Percentiles rank a stretch among this genome's conserved stretches.
Conservation (phyloP, 1,140 invertebrate genomes). For the Zaprionus inermis region DNA sequence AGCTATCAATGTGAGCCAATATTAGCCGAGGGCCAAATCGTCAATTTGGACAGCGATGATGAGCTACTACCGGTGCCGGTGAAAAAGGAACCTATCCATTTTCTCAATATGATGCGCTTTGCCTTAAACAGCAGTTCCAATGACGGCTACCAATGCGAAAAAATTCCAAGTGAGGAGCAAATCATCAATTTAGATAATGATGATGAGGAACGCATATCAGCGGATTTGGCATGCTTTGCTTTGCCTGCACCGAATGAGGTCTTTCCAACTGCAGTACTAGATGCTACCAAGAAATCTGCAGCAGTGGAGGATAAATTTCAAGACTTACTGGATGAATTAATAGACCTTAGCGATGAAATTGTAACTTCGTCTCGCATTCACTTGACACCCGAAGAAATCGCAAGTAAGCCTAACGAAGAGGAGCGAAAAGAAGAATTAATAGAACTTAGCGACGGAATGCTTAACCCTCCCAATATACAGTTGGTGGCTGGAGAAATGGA, state of each 20-base stretch:
- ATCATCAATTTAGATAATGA: conserved; percentile 27
- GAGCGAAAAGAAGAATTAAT: background rate
- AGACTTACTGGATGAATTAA: background rate
- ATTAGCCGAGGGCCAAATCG: conserved; percentile 12
- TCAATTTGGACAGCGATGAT: conserved; percentile 25
- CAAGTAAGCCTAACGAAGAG: background rate
- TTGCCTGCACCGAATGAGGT: background rate
- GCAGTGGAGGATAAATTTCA: background rate
- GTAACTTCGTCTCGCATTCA: background rate
- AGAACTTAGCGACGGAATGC: background rate
- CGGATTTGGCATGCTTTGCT: conserved; percentile 9
- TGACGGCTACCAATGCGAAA: conserved; percentile 20
- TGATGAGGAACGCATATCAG: conserved; percentile 4
- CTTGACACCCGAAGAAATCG: background rate
- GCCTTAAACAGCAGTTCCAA: background rate
- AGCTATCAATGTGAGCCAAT: conserved; percentile 27
- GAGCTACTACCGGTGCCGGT: background rate
- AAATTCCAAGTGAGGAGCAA: conserved; percentile 18
- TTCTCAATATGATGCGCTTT: conserved; percentile 33
- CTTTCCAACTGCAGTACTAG: background rate
- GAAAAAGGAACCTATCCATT: conserved; percentile 28
- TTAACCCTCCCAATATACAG: background rate
- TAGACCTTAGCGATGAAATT: background rate
- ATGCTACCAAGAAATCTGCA: background rate
- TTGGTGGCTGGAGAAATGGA: background rate